Percentiles rank a stretch among this genome's conserved stretches.
phyloP scores from a whole-genome alignment of 30 jellyfish, hydroid and myxozoan genomes.

The Morbakka virulenta region DNA sequence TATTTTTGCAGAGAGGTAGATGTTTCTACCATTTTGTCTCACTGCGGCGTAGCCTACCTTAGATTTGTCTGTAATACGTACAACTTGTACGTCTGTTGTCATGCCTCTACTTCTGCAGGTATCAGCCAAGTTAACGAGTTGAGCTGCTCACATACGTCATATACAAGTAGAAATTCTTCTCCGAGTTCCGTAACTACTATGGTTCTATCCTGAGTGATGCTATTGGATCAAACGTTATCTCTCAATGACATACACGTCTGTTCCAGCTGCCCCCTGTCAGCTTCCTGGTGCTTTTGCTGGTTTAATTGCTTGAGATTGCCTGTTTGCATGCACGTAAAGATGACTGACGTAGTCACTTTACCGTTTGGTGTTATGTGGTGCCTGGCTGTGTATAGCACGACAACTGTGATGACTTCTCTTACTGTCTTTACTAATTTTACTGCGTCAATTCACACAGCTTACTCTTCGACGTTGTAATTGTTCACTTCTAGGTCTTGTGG shows the following conservation, averaged over 20 bases:
- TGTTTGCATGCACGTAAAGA: too few species aligned
- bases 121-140: constrained; percentile 18
- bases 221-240: constrained; percentile 6
- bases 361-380: too few species aligned
- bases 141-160: neutral
- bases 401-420: too few species aligned
- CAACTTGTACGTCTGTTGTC: constrained; percentile 14
- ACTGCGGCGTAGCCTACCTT: neutral
- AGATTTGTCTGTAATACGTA: constrained; percentile 27
- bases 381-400: too few species aligned
- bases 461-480: too few species aligned
- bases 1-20: constrained; percentile 19
- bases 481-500: too few species aligned
- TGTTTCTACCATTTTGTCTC: constrained; percentile 11
- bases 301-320: too few species aligned
- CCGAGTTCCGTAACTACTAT: constrained; percentile 10
- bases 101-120: constrained; percentile 14
- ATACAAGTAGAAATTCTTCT: constrained; percentile 19
- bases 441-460: too few species aligned
- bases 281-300: too few species aligned
- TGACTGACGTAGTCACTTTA: too few species aligned
- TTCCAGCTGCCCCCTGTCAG: constrained; percentile 43
- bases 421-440: too few species aligned
- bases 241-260: neutral
- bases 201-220: neutral